These are phyloP conservation scores for Ptychoptera contaminata DNA, from an alignment of 2,888 invertebrate genomes.

Conservation along the genomic window DNA sequence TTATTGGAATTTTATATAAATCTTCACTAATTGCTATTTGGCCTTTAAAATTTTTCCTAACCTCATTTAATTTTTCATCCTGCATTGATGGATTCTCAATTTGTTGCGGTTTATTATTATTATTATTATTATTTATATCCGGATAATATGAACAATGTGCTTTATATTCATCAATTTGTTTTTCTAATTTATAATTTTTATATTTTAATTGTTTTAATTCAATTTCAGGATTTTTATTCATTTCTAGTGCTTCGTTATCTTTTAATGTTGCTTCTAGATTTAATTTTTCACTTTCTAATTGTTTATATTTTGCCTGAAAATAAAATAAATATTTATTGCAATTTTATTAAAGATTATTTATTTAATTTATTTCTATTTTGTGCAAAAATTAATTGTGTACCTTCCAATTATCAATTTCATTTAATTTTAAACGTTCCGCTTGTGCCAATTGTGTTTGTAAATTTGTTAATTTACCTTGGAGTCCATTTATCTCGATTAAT, in stretches of 20 bases:
- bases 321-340: not conserved
- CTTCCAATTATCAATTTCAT: constrained; percentile 29
- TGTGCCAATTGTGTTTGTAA: constrained; percentile 33
- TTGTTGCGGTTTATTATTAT: constrained; percentile 4
- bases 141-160: constrained; percentile 13
- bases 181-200: constrained; percentile 12
- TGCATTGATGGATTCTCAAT: constrained; percentile 4
- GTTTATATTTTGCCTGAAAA: constrained; percentile 21
- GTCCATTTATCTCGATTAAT: constrained; percentile 31
- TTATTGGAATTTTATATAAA: constrained; percentile 27
- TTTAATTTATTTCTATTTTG: not conserved
- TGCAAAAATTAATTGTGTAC: constrained; percentile 22
- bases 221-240: constrained; percentile 1
- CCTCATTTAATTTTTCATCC: constrained; percentile 4
- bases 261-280: constrained; percentile 19
- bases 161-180: constrained; percentile 13
- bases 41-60: constrained; percentile 25
- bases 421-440: constrained; percentile 22
- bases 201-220: constrained; percentile 7
- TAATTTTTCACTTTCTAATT: constrained; percentile 20
- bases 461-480: constrained; percentile 33
- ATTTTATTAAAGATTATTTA: not conserved
- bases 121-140: not conserved
- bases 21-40: constrained; percentile 30
- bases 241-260: not conserved